Percentiles rank a stretch among this genome's conserved stretches.
These are phyloP conservation scores for Sicus ferrugineus DNA, from an alignment of 2,888 invertebrate genomes.

Conservation along the genomic window DNA sequence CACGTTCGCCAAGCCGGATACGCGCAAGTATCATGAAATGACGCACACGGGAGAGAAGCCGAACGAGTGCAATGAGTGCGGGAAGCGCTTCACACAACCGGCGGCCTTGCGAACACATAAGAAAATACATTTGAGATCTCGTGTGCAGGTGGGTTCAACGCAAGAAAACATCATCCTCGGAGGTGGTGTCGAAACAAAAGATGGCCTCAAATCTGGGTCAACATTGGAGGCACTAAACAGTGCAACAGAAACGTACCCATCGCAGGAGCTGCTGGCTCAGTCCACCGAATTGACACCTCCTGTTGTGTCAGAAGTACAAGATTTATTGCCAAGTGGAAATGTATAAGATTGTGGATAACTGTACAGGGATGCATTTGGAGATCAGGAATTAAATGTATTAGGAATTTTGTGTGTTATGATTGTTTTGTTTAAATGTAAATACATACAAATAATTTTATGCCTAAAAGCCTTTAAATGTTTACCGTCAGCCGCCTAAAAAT, in stretches of 20 bases:
- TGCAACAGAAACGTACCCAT: not conserved
- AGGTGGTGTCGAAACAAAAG: not conserved
- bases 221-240: not conserved
- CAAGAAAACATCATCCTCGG: not conserved
- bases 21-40: slow-evolving; percentile 60
- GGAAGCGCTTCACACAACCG: slow-evolving; percentile 54
- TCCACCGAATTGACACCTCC: not conserved
- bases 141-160: not conserved
- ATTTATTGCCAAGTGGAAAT: slow-evolving; percentile 1
- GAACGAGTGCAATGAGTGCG: slow-evolving; percentile 53
- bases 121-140: slow-evolving; percentile 50
- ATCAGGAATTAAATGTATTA: too few relatives aligned
- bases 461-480: too few relatives aligned
- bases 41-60: slow-evolving; percentile 61
- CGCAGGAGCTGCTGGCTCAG: not conserved
- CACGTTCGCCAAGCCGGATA: slow-evolving; percentile 56
- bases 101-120: slow-evolving; percentile 55
- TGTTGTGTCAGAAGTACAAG: not conserved
- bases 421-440: too few relatives aligned
- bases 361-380: too few relatives aligned
- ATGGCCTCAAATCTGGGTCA: not conserved
- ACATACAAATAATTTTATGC: too few relatives aligned
- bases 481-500: too few relatives aligned
- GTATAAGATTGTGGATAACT: too few relatives aligned
- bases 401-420: too few relatives aligned